Base-by-base conservation (phyloP, 2,888 invertebrate species). In the Parnassius smintheus region DNA sequence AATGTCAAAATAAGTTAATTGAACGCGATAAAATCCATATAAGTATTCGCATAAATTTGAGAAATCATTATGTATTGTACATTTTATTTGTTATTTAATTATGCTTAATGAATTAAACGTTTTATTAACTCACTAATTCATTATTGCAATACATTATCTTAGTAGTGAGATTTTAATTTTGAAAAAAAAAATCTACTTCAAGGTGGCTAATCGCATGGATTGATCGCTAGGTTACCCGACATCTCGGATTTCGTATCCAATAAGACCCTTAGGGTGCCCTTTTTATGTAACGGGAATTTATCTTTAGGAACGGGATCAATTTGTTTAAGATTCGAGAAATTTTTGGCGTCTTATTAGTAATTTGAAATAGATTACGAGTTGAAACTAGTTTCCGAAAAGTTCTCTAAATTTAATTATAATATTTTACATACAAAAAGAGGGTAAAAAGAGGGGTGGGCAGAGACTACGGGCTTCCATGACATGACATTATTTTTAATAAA, bases 181-280 rank as follows among this genome's bases (percentile, higher is more conserved):
- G 46, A 12, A 18, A 12, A 45, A 45, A 4, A 2, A 46, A 25
- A 45, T 35, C n/a, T 9, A 25, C 46, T 9, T 25, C 0, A 46
- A 53, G 53, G 9, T 53, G 48, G 25, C 35, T 46, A 46, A 53
- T 60, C 55, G 60, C 55, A 64, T 70, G 67, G 70, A 76, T 76
- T 76, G 70, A 74, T 77, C 75, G 72, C 66, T 41, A 58, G 55
- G 68, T 72, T 80, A 81, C 81, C 79, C 69, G 66, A 65, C 72
- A 77, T 77, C 74, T 65, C 73, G 75, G 76, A 78, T 78, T 75
- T 73, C 70, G 70, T 70, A 75, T 77, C 77, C 76, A 81, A 81
- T 82, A 77, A 78, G 74, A 75, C 71, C 66, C 68, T 63, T 42
- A 60, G 60, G 55, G 60, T 54, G 48, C n/a, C 53, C 74, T 75